These are phyloP conservation scores for Rugalucina vietnamica DNA, from an alignment of 2,888 invertebrate species.

Conservation along the genomic window DNA sequence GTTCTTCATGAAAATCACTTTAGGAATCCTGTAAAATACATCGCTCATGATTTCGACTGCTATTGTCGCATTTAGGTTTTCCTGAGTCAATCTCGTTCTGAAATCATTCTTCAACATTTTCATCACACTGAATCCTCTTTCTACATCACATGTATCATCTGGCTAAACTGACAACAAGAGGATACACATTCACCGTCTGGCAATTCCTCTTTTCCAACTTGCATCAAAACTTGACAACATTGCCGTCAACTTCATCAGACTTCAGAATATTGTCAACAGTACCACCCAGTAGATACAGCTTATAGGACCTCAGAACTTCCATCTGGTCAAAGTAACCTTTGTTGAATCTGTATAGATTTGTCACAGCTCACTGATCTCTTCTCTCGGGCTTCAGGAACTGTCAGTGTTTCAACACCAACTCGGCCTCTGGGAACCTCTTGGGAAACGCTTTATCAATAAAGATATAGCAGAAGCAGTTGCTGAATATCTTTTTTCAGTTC, in stretches of 20 bases:
- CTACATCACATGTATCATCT: not conserved
- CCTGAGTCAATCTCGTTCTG: not conserved
- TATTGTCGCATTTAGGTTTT: not conserved
- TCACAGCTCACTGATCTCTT: not conserved
- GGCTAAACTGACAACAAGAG: not conserved
- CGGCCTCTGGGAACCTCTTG: not conserved
- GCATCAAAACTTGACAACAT: not conserved
- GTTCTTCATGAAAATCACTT: too few relatives aligned
- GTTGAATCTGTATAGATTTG: not conserved
- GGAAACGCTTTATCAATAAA: not conserved
- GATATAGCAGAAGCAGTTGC: not conserved
- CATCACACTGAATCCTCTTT: not conserved
- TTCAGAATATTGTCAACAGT: not conserved
- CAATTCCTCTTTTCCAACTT: not conserved
- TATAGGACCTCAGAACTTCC: not conserved
- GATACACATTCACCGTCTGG: not conserved
- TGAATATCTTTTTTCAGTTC: not conserved
- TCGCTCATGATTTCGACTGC: not conserved
- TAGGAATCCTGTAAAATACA: not conserved
- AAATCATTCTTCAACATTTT: not conserved
- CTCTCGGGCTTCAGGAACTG: slow-evolving; percentile 6
- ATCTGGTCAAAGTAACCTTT: slow-evolving; percentile 1
- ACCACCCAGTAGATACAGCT: not conserved
- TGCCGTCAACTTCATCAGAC: not conserved
- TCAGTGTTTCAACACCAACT: slow-evolving; percentile 1